Evolutionary conservation across 2,888 invertebrate species (phyloP), one percentile per base, ranked within the genome.

Genomic region (Allolobophora icterica): DNA sequence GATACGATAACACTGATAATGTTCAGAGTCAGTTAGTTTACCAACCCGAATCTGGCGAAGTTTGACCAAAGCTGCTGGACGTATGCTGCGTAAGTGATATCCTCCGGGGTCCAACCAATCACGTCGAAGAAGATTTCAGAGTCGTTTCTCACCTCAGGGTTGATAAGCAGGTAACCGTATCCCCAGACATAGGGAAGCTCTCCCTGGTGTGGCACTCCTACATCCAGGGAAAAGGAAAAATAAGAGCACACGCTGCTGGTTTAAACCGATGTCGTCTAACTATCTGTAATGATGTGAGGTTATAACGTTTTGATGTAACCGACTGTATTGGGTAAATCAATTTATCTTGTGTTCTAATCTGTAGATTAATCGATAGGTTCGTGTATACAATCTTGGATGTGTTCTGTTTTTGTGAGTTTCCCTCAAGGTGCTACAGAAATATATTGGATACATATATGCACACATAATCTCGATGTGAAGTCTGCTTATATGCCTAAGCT

Each of bases 1-100:
- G 89, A 89, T 34, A 24, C n/a, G n/a, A n/a, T n/a, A n/a, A 30
- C 30, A 30, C n/a, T 71, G 30, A n/a, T 71, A n/a, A n/a, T n/a
- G 11, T 52, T 1, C 71, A n/a, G n/a, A n/a, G n/a, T n/a, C 71
- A 71, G 30, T n/a, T n/a, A 71, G 13, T 34, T 42, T 34, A 52
- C 91, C 45, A 45, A 92, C 92, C 92, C 92, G 90, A 38, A 91
- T 92, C 92, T 92, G 42, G 92, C 92, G 71, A 92, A 92, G 90
- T 92, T 92, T 3, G 92, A 89, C 92, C 92, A 92, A 35, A 92
- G 42, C 13, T 45, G 89, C 24, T 71, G 35, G n/a, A 92, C 89
- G 91, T 89, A 92, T 42, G 90, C 90, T 8, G 92, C 83, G 83
- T 91, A 92, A 35, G 90, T 71, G 40, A 91, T 91, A 89, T 92